These are phyloP conservation scores for Percina caprodes DNA, from an alignment of 2,113 vertebrate species.

Conservation along the genomic window DNA sequence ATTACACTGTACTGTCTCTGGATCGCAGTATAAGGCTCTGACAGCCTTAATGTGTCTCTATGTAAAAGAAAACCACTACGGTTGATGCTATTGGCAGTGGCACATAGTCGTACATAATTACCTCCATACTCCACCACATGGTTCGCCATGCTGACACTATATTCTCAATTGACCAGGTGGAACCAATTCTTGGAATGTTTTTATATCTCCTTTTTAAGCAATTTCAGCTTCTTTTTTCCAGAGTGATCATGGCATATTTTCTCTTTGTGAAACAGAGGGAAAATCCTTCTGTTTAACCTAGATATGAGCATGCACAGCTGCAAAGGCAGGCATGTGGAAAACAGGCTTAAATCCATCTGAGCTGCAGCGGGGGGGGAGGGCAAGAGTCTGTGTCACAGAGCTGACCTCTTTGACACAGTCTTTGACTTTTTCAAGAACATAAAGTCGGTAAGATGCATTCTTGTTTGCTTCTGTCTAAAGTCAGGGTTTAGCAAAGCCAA, in stretches of 20 bases:
- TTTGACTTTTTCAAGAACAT: slow-evolving; percentile 54
- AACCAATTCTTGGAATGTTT: slow-evolving; percentile 74
- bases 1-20: slow-evolving; percentile 38
- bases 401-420: slow-evolving; percentile 65
- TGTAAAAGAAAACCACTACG: slow-evolving; percentile 64
- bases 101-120: slow-evolving; percentile 73
- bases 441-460: slow-evolving; percentile 22
- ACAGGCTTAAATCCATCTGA: slow-evolving; percentile 75
- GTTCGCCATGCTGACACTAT: slow-evolving; percentile 42
- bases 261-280: slow-evolving; percentile 63
- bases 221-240: slow-evolving; percentile 55
- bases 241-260: slow-evolving; percentile 68
- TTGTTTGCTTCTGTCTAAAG: slow-evolving; percentile 34
- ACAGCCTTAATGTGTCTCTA: slow-evolving; percentile 35
- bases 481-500: slow-evolving; percentile 21
- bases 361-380: slow-evolving; percentile 55
- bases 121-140: slow-evolving; percentile 61
- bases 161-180: slow-evolving; percentile 71
- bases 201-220: slow-evolving; percentile 68
- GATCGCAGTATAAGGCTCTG: slow-evolving; percentile 24
- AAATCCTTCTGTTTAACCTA: slow-evolving; percentile 70
- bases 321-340: slow-evolving; percentile 80
- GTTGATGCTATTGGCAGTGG: slow-evolving; percentile 71
- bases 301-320: slow-evolving; percentile 79
- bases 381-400: slow-evolving; percentile 58